Percentiles rank a stretch among this genome's conserved stretches.
Conservation (phyloP, 2,888 invertebrate species). For the Drosophila percnosoma region DNA sequence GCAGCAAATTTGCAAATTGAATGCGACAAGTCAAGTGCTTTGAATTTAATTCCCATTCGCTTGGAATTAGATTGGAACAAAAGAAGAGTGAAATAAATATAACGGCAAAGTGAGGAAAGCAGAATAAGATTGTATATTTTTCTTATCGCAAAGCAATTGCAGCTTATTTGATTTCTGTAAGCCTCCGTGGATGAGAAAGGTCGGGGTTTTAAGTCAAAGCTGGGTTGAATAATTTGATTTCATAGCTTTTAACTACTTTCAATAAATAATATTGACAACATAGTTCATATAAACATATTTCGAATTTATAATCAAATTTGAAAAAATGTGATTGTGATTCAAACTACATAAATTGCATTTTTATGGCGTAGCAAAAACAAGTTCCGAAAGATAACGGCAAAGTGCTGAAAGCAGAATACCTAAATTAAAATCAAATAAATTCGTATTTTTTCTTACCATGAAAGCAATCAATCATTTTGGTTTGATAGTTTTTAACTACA, state of each 20-base stretch:
- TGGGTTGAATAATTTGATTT: background rate
- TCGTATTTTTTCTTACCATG: background rate
- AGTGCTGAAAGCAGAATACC: background rate
- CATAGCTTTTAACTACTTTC: background rate
- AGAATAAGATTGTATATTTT: constrained; percentile 8
- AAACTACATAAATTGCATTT: background rate
- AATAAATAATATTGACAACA: background rate
- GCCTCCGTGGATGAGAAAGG: background rate
- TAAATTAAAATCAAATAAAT: background rate
- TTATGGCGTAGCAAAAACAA: background rate
- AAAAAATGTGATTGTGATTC: background rate
- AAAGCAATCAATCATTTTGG: background rate
- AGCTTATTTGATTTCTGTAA: background rate
- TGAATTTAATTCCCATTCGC: constrained; percentile 75
- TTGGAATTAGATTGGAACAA: constrained; percentile 62
- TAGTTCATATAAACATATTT: too few species aligned
- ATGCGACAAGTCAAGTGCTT: constrained; percentile 77
- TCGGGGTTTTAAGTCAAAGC: background rate
- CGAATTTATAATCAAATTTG: background rate
- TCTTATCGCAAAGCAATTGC: background rate
- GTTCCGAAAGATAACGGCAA: background rate
- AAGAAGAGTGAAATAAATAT: constrained; percentile 25
- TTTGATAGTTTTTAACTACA: background rate
- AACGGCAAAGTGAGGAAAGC: constrained; percentile 24
- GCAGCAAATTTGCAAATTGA: constrained; percentile 67